phyloP scores from a whole-genome alignment of 2,888 invertebrate species.

The Colostygia pectinataria region DNA sequence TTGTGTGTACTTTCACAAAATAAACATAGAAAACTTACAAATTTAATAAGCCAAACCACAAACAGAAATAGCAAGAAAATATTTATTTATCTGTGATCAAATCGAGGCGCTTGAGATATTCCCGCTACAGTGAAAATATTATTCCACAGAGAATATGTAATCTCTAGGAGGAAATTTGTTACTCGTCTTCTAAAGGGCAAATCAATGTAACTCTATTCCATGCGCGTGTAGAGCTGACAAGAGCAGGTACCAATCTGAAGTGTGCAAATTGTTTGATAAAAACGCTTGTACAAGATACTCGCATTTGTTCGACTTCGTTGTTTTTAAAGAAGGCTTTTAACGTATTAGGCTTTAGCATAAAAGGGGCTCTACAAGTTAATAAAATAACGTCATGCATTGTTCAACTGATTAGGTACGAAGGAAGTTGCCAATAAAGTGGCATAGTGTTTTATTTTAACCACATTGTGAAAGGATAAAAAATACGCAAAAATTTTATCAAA shows the following conservation, averaged over 20 bases:
- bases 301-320: conserved; percentile 4
- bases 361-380: background rate
- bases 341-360: conserved; percentile 3
- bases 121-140: conserved; percentile 43
- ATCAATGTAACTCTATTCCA: conserved; percentile 39
- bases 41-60: conserved; percentile 1
- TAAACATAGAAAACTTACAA: background rate
- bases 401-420: no score
- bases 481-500: background rate
- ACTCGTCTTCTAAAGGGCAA: conserved; percentile 38
- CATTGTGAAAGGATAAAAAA: no score
- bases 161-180: conserved; percentile 45
- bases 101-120: conserved; percentile 42
- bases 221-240: conserved; percentile 28
- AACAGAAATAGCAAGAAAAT: conserved; percentile 9
- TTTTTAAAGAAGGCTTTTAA: conserved; percentile 11
- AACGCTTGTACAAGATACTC: conserved; percentile 11
- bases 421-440: no score
- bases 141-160: conserved; percentile 35
- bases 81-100: conserved; percentile 29
- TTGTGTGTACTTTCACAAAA: background rate
- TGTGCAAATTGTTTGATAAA: conserved; percentile 17
- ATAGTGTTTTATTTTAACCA: no score
- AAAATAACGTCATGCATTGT: no score
- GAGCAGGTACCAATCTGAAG: conserved; percentile 13